Evolutionary conservation across 1,140 invertebrate species (phyloP), one percentile per base, ranked within the genome.

Genomic region (Drosophila mayri): DNA sequence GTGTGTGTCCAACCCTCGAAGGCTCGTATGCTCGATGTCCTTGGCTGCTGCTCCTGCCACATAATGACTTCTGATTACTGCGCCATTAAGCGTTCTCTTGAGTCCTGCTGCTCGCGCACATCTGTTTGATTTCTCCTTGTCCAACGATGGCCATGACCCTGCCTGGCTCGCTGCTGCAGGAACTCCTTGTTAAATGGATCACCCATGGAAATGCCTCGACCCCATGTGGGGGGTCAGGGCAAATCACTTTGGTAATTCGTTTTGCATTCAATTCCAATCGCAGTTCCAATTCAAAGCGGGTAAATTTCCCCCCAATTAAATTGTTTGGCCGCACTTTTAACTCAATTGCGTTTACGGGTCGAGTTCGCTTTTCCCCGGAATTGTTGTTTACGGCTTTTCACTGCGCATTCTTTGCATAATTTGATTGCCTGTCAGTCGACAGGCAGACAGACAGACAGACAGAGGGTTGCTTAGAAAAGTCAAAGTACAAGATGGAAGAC

Each of bases 31-130:
- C 28, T 4, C n/a, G 18, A 35, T 81, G 84, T 84, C 84, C 85
- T 87, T 87, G 83, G 78, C 32, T 82, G 84, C 43, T 66, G 73
- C 68, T 50, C 47, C 47, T 87, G 54, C 66, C 70, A 85, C 65
- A 88, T 88, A 90, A 88, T 88, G 85, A 88, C 85, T 88, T 88
- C 68, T 88, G 85, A 88, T 88, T 88, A 85, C 71, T 81, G 86
- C 86, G 86, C 86, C 86, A 90, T 90, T 90, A 88, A 73, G 80
- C 75, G 79, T 59, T 80, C 68, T 55, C 72, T 63, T 65, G 59
- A 80, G 64, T 70, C 49, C 76, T 70, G 68, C 84, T 86, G 52
- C 79, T 79, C 76, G 81, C 76, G 78, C 72, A 85, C 85, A 88
- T 88, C 85, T 88, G 85, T 85, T 86, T 79, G 77, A 90, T 85